Base-by-base conservation (phyloP, 2,888 invertebrate species). In the Lasius platythorax region DNA sequence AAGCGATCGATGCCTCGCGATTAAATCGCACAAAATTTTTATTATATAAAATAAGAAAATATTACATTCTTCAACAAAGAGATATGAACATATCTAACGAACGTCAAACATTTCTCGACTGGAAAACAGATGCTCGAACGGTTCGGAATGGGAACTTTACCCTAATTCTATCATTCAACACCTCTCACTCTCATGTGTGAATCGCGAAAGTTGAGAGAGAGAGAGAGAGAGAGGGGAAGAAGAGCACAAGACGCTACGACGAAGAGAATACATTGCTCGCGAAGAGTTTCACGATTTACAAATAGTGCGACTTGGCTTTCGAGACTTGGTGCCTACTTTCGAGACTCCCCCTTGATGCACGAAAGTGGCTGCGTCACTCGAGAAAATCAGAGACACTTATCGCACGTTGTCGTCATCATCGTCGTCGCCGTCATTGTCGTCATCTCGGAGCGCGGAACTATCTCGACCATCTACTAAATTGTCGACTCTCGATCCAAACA, bases 281-380 rank as follows among this genome's bases (percentile, higher is more conserved):
- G 33, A 56, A 15, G 68, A 74, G 76, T 84, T 88, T 82, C 76
- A 73, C 72, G 67, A 79, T 76, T 76, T 78, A 64, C 76, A 76
- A 87, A 83, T 61, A 74, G 40, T 33, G 64, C 37, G 79, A 67
- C 68, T 66, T 18, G 18, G 68, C 86, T 87, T 87, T 87, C 85
- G 63, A 83, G 78, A 30, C 67, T 72, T 70, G 12, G 37, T 76
- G 53, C 82, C 86, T 84, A 87, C 84, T 87, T 85, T 89, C 83
- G 64, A 87, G 84, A 66, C 63, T 53, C 15, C 50, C 30, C 23
- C 58, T n/a, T 37, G 67, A 0, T 8, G 46, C 58, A 82, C 58
- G 85, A 87, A 87, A 87, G 87, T 83, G 67, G 83, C 87, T 81
- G 76, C 82, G 86, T 87, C 87, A 87, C 61, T 82, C 78, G 85